phyloP scores from a whole-genome alignment of 2,113 vertebrate genomes.

The Spea multiplicata region DNA sequence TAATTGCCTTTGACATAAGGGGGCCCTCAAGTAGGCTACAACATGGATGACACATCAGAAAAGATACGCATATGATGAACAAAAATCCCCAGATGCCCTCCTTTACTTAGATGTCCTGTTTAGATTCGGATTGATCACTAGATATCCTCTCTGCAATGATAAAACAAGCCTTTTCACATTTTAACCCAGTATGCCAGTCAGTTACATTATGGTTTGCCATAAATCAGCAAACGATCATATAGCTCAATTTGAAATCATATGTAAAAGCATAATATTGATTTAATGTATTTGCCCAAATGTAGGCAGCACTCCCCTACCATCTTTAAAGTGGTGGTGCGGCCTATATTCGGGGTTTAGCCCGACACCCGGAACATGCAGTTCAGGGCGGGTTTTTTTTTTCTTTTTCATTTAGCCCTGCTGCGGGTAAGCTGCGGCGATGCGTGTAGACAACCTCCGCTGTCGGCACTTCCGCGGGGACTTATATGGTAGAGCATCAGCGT shows the following conservation, averaged over 20 bases:
- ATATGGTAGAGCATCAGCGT: no score
- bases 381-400: no score
- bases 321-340: no score
- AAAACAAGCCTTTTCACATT: not conserved
- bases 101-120: conserved; percentile 48
- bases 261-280: not conserved
- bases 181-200: not conserved
- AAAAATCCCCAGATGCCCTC: not conserved
- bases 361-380: no score
- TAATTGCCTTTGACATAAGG: conserved; percentile 26
- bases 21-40: conserved; percentile 7
- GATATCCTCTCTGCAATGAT: not conserved
- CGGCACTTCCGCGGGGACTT: no score
- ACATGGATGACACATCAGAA: conserved; percentile 1
- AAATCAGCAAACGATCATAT: not conserved
- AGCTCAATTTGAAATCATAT: not conserved
- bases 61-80: conserved; percentile 20
- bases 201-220: not conserved
- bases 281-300: no score
- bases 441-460: no score
- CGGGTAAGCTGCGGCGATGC: no score
- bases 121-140: not conserved
- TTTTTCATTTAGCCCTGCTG: no score
- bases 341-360: no score
- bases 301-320: no score